Conservation (phyloP, 2,797 vertebrate genomes). For the Bradypodion ventrale region DNA sequence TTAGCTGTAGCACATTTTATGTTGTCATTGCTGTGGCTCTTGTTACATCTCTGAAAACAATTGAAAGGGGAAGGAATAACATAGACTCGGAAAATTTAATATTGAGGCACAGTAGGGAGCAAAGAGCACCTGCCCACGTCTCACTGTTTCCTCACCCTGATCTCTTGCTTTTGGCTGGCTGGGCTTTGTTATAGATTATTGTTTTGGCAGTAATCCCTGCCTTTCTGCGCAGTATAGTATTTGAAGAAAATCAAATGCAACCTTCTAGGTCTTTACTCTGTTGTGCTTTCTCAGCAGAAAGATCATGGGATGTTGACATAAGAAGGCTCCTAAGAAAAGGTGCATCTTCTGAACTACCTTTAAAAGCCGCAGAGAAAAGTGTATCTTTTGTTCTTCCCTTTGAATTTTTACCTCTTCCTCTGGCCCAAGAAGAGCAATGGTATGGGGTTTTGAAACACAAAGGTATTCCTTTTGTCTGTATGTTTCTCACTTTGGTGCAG, state of each 20-base stretch:
- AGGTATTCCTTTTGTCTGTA: not conserved
- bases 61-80: constrained; percentile 13
- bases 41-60: not conserved
- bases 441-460: not conserved
- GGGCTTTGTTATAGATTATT: not conserved
- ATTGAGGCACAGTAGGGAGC: not conserved
- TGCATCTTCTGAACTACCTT: fast-evolving
- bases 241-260: not conserved
- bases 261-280: not conserved
- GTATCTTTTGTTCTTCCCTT: not conserved
- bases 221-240: not conserved
- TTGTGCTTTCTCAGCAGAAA: not conserved
- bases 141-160: not conserved
- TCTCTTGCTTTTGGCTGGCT: not conserved
- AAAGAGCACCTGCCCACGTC: not conserved
- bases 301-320: not conserved
- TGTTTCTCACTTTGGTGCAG: not conserved
- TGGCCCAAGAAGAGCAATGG: not conserved
- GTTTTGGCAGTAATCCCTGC: not conserved
- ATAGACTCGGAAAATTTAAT: not conserved
- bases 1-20: not conserved
- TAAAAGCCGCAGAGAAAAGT: constrained; percentile 20
- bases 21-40: fast-evolving
- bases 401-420: constrained; percentile 5
- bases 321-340: constrained; percentile 10